Base-by-base conservation (phyloP, 2,888 invertebrate genomes). In the Xestia c-nigrum region DNA sequence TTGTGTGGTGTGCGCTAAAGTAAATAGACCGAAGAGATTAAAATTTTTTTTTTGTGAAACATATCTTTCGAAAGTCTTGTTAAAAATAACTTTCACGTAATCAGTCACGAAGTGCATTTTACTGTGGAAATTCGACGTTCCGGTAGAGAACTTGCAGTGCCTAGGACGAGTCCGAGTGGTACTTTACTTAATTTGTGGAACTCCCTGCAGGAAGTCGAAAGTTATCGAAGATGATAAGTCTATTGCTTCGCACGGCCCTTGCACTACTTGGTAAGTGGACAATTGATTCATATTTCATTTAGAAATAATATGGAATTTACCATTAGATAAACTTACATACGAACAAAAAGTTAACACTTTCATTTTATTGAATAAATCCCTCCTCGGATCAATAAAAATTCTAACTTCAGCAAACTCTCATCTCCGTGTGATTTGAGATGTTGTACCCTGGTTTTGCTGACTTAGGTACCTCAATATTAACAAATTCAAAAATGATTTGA, bases 231-330 rank as follows among this genome's bases (percentile, higher is more conserved):
- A 95, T 94, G 94, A 90, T 93, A 84, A 92, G 92, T 86, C 72
- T 91, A 80, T 85, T 93, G 73, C 85, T 95, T 88, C 93, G 92
- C 68, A 67, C 93, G 67, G 87, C 90, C 80, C 88, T 96, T 76
- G 84, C 90, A 81, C 72, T 95, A 85, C 87, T 96, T 66, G 92
- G 96, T 96, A 92, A 93, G 94, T 90, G 74, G 74, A 73, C 69
- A 80, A 77, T 61, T 76, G 19, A 59, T 72, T 31, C 52, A 74
- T 71, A 72, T 83, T 84, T 78, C 7, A 76, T 84, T 76, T 65
- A 81, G 70, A 78, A 79, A 82, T 14, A 50, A 82, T 12, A 57
- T 24, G 10, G 4, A 55, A 21, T 73, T 72, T 59, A 80, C 59
- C 69, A 64, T 72, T 78, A 74, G 0, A 75, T 38, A 10, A 3